Percentiles rank a stretch among this genome's conserved stretches.
phyloP scores from a whole-genome alignment of 1,140 invertebrate genomes.

The Bilobella aurantiaca region DNA sequence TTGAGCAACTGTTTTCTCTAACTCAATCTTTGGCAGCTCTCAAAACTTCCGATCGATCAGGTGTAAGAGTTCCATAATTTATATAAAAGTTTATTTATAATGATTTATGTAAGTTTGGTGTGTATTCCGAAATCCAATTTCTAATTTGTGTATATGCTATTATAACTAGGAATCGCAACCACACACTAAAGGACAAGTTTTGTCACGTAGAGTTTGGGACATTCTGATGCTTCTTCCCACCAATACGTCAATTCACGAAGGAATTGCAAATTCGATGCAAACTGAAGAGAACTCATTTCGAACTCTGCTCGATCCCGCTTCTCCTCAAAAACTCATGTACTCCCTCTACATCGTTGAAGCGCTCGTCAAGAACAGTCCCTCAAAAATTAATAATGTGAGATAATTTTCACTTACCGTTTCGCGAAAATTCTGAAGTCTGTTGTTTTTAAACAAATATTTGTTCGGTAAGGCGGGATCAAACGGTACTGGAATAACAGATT shows the following conservation, averaged over 20 bases:
- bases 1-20: conserved; percentile 76
- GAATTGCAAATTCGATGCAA: conserved; percentile 58
- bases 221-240: conserved; percentile 82
- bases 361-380: conserved; percentile 39
- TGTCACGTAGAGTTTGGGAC: conserved; percentile 85
- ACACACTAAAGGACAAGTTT: conserved; percentile 76
- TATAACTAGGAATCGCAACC: conserved; percentile 59
- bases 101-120: conserved; percentile 14
- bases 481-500: too few relatives aligned
- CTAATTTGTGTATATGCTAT: too few relatives aligned
- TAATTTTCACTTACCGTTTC: too few relatives aligned
- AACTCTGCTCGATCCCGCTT: conserved; percentile 69
- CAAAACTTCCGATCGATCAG: conserved; percentile 58
- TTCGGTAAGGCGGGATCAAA: neutral
- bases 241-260: conserved; percentile 67
- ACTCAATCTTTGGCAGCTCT: conserved; percentile 79
- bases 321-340: conserved; percentile 89
- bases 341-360: conserved; percentile 82
- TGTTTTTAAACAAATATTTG: conserved; percentile 14
- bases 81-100: neutral
- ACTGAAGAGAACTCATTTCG: conserved; percentile 41
- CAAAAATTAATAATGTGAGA: conserved; percentile 9
- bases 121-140: neutral
- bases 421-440: too few relatives aligned
- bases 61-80: conserved; percentile 44